Evolutionary conservation across 1,140 invertebrate genomes (phyloP).

Genomic region (Mizuhopecten yessoensis): DNA sequence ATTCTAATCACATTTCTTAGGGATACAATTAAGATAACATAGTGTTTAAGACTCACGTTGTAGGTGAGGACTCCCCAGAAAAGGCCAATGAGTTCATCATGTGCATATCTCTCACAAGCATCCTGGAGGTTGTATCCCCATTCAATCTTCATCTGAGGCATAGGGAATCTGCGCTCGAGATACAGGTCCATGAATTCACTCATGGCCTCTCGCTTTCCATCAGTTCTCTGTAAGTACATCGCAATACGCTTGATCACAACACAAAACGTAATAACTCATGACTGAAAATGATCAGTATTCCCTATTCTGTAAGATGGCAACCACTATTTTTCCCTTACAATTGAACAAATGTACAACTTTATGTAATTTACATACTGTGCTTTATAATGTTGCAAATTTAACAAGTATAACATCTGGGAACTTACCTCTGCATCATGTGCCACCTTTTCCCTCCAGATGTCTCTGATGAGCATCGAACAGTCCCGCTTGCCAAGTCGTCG

Average conservation of each 20-base stretch:
- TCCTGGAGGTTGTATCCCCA: slow-evolving; percentile 83
- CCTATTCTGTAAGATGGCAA: no score
- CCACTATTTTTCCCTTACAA: no score
- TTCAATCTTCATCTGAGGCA: slow-evolving; percentile 80
- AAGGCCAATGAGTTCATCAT: slow-evolving; percentile 78
- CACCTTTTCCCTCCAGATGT: slow-evolving; percentile 82
- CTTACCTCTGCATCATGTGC: slow-evolving; percentile 78
- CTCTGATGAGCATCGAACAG: slow-evolving; percentile 78
- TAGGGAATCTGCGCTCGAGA: slow-evolving; percentile 75
- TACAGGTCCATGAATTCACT: slow-evolving; percentile 79
- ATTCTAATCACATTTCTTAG: no score
- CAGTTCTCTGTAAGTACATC: slow-evolving; percentile 70
- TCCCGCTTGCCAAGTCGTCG: slow-evolving; percentile 80
- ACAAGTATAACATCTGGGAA: background rate
- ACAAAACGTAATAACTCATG: no score
- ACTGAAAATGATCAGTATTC: background rate
- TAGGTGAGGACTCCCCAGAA: slow-evolving; percentile 78
- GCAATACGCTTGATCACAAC: background rate
- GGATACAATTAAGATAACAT: no score
- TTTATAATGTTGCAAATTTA: no score
- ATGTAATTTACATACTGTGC: no score
- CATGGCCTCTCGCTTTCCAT: slow-evolving; percentile 76
- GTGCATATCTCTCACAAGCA: slow-evolving; percentile 79
- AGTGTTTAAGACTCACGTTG: slow-evolving; percentile 69
- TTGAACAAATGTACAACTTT: no score